A percentile compares a stretch with the other conserved stretches of the same genome.
Conservation (phyloP, 2,797 vertebrate genomes). For the Molossus molossus region DNA sequence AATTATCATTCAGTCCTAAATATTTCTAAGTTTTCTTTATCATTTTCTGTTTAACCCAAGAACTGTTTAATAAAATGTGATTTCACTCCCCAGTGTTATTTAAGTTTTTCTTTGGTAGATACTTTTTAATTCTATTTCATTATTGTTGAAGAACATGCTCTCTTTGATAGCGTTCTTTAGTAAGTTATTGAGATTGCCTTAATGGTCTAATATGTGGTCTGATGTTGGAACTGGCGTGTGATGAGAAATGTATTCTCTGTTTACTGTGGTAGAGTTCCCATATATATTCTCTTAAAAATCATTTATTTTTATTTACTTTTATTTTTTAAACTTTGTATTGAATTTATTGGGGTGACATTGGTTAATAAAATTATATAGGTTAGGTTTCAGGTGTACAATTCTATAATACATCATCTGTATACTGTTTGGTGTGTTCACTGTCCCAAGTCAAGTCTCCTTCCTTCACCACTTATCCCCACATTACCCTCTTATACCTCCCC, state of each 20-base stretch:
- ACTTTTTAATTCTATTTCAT: slow-evolving; percentile 66
- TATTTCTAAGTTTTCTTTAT: slow-evolving; percentile 65
- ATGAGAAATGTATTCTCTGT: neutral
- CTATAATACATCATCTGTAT: neutral
- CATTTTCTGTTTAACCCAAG: slow-evolving; percentile 52
- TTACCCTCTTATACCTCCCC: neutral
- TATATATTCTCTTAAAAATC: neutral
- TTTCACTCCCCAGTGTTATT: slow-evolving; percentile 46
- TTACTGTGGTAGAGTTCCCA: neutral
- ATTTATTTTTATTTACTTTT: neutral
- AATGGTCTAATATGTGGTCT: neutral
- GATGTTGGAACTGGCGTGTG: neutral
- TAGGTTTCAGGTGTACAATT: neutral
- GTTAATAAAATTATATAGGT: neutral
- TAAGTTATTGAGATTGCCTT: slow-evolving; percentile 58
- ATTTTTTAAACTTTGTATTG: neutral
- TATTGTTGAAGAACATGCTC: slow-evolving; percentile 50
- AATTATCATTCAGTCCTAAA: slow-evolving; percentile 70
- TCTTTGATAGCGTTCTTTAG: slow-evolving; percentile 58
- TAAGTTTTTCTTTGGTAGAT: slow-evolving; percentile 15
- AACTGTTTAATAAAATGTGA: slow-evolving; percentile 73
- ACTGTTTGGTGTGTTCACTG: neutral
- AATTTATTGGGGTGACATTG: neutral
- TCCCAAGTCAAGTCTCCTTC: neutral
- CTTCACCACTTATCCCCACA: neutral